Evolutionary conservation across 2,113 vertebrate genomes (phyloP), one percentile per base, ranked within the genome.

Genomic region (Asarcornis scutulata): DNA sequence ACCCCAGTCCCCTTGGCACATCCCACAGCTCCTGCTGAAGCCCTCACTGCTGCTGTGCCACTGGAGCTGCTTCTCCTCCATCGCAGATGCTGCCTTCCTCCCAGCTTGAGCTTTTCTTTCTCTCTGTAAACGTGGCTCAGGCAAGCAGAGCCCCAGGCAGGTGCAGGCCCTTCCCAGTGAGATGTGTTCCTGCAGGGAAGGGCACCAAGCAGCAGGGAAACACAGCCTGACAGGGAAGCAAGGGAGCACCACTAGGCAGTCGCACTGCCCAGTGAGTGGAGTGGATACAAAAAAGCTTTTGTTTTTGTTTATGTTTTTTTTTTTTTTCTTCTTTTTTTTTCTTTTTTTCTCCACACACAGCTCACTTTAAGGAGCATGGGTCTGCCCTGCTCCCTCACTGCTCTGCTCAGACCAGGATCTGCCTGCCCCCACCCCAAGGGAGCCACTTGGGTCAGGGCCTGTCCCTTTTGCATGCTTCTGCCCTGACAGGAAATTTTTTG

Each of bases 361-460:
- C 9, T 92, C 26, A 11, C 7, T 18, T 32, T 46, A 86, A 6
- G 7, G 42, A 75, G 5, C 7, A 6, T 36, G 34, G 15, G 34
- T 69, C 38, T 69, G 42, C 13, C 29, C 11, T 12, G 7, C 2
- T 80, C 38, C 27, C n/a, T 87, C 4, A 2, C 25, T 31, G 22
- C 22, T 62, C 17, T 50, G 40, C 14, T 20, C 66, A n/a, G 16
- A 27, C 59, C 0, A 1, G 50, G 31, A 26, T 59, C 42, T 63
- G 17, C 29, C 25, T 63, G 27, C 36, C 60, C 25, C 29, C 26
- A 17, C 0, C 7, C 14, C 0, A 2, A 53, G 29, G 42, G 29
- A 71, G 14, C 32, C 17, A 1, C 32, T 53, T 1, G 1, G 40
- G 6, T 76, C 36, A 22, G 3, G 0, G 9, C 16, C 63, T 74